Conservation (phyloP, 2,113 vertebrate genomes). For the Brachirus orientalis region DNA sequence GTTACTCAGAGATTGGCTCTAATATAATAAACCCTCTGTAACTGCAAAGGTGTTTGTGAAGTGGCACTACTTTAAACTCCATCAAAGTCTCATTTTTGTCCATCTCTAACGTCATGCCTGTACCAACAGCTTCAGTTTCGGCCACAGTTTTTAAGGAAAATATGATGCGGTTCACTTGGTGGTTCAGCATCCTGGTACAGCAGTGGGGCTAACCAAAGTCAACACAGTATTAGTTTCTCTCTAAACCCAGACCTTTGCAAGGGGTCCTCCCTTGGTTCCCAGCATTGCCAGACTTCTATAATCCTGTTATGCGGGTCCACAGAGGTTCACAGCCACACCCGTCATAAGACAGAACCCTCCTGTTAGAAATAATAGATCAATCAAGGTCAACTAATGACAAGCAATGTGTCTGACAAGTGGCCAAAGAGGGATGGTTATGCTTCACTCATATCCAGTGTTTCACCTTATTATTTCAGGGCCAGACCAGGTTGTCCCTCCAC, state of each 20-base stretch:
- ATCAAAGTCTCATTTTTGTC: constrained; percentile 6
- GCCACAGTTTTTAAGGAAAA: constrained; percentile 59
- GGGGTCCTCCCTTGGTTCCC: constrained; percentile 35
- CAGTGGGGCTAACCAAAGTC: constrained; percentile 56
- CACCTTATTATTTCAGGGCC: constrained; percentile 41
- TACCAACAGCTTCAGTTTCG: constrained; percentile 39
- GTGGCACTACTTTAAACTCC: constrained; percentile 12
- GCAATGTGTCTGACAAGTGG: constrained; percentile 63
- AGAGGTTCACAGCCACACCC: constrained; percentile 27
- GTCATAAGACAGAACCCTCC: constrained; percentile 39
- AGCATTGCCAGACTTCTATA: constrained; percentile 25
- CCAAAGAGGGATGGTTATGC: constrained; percentile 31
- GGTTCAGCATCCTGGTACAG: constrained; percentile 54
- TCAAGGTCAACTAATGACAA: constrained; percentile 54
- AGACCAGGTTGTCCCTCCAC: constrained; percentile 22
- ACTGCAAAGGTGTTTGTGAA: constrained; percentile 8
- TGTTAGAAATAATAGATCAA: constrained; percentile 32
- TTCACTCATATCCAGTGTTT: constrained; percentile 53
- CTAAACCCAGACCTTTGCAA: constrained; percentile 36
- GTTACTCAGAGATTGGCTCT: constrained; percentile 21
- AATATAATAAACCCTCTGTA: constrained; percentile 16
- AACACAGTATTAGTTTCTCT: constrained; percentile 64
- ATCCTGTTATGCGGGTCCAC: constrained; percentile 18
- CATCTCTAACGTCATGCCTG: constrained; percentile 23
- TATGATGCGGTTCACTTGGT: constrained; percentile 43